phyloP scores from a whole-genome alignment of 2,113 vertebrate genomes.

The Gobiocypris rarus region DNA sequence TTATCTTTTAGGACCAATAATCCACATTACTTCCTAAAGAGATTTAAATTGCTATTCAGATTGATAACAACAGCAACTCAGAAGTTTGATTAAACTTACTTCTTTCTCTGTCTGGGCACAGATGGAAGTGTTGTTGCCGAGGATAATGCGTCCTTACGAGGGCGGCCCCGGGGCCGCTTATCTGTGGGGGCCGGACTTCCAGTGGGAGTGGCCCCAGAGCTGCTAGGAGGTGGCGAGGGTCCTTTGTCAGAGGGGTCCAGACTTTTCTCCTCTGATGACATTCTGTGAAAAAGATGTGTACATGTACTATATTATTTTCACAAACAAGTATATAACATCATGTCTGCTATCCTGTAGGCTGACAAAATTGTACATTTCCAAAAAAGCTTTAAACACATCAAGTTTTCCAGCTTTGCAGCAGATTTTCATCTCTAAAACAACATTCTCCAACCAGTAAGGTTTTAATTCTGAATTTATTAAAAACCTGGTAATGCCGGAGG shows the following conservation, averaged over 20 bases:
- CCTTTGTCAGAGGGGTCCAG: conserved; percentile 86
- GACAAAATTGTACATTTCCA: background rate
- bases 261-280: conserved; percentile 97
- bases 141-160: conserved; percentile 92
- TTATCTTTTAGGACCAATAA: background rate
- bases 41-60: background rate
- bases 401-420: conserved; percentile 2
- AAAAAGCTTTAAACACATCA: background rate
- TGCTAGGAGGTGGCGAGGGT: conserved; percentile 84
- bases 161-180: conserved; percentile 95
- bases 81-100: conserved; percentile 79
- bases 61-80: background rate
- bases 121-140: conserved; percentile 69
- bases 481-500: background rate
- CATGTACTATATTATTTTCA: background rate
- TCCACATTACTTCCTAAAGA: background rate
- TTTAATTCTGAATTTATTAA: conserved; percentile 1
- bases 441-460: background rate
- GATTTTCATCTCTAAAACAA: background rate
- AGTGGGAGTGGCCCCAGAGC: conserved; percentile 85
- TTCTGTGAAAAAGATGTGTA: conserved; percentile 73
- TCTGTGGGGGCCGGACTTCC: conserved; percentile 90
- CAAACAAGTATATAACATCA: background rate
- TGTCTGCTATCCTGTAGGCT: background rate
- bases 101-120: conserved; percentile 90